Evolutionary conservation across 2,888 invertebrate species (phyloP), one percentile per base, ranked within the genome.

Genomic region (Drosophila dives): DNA sequence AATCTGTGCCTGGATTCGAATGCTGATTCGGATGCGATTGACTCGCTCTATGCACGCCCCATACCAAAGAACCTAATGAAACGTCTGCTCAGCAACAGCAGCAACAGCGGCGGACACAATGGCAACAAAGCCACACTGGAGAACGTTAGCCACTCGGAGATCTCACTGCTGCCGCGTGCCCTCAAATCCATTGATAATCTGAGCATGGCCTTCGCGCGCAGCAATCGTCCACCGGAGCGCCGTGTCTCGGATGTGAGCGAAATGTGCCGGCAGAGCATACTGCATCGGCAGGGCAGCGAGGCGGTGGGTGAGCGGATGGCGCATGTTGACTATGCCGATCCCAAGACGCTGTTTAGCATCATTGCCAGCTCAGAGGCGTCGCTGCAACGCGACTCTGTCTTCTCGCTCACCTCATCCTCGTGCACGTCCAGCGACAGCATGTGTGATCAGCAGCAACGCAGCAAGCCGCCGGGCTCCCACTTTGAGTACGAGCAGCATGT

Each of bases 271-370:
- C 92, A 93, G 67, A 92, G 91, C 68, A 90, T 93, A 26, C 94
- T 95, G 70, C 96, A 96, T 89, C 96, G 96, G 90, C 97, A 96
- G 92, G 97, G 97, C 15, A 97, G 97, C 80, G 96, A 96, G 78
- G 95, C 95, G 70, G 94, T 97, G 79, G 98, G 98, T 0, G 98
- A 97, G 48, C 95, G 98, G 76, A 97, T 98, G 91, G 98, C 98
- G 1, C 95, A 97, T 81, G 96, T 97, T 0, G 97, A 98, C 91
- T 98, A 98, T 86, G 97, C 96, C 0, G 97, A 97, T 91, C 97
- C 97, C 0, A 95, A 95, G 58, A 95, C 96, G 23, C 94, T 95
- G 49, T 82, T 83, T n/a, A 71, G 86, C 49, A 70, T 81, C 45
- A 76, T 79, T 26, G 80, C 75, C 61, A 81, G 74, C 66, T 92